Base-by-base conservation (phyloP, 2,797 vertebrate genomes). In the Sebastes taczanowskii region DNA sequence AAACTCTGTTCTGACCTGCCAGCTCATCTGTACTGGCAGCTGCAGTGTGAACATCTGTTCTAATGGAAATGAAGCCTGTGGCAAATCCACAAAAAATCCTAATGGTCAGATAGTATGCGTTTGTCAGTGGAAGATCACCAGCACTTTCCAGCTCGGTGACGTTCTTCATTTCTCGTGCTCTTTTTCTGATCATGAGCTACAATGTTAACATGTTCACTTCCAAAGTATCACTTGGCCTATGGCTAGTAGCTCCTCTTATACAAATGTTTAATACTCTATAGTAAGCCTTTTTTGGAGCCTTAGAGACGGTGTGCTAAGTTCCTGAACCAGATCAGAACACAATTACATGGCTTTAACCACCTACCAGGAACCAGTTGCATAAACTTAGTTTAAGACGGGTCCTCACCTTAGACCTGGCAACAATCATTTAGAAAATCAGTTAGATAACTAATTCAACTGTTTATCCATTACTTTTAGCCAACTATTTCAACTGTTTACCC, bases 301-400 rank as follows among this genome's bases (percentile, higher is more conserved):
- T 25, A 2, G 25, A 29, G 56, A 16, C 1, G 2, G 14, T 29
- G 56, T 59, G 14, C 5, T 0, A 23, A 9, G 11, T 8, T 61
- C 35, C 11, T 27, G 11, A 20, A 20, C 20, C 23, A 35, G 10
- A 77, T 9, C 0, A 22, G 10, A 32, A 35, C 22, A 22, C 3
- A 6, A 13, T 23, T 59, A 7, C 35, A 14, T 1, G 4, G 5
- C 30, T 0, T 9, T 38, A n/a, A 0, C 11, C 4, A 14, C 7
- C 46, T 35, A 55, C 42, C 32, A 16, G 11, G n/a, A 0, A 46
- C 16, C 42, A 46, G 42, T 46, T 46, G 14, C 42, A 46, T 46
- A 46, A 46, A 46, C 42, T 16, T 18, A 46, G 42, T 46, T 46
- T 46, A 46, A 46, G 42, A 46, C 42, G 2, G 0, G 42, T 46